Evolutionary conservation across 2,888 invertebrate genomes (phyloP), one percentile per base, ranked within the genome.

Genomic region (Dichetophora obliterata): DNA sequence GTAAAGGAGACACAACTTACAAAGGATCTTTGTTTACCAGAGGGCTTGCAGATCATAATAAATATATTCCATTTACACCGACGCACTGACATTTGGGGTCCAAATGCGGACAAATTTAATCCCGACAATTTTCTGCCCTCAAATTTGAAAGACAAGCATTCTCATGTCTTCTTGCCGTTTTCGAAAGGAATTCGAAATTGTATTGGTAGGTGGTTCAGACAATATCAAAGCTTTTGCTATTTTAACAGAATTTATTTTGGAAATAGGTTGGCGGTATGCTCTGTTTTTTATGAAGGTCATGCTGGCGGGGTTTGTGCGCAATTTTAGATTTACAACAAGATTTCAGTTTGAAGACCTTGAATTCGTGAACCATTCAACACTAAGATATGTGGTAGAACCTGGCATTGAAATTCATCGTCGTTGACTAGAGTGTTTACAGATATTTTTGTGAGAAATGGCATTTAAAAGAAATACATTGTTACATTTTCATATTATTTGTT

Each of bases 91-190:
- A 76, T 83, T 3, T 84, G 83, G 84, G 84, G 84, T 24, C 80
- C 81, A 4, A 77, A 83, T 77, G 82, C 84, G 5, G 57, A 76
- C 24, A 72, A 76, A 31, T 84, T 84, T 43, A 75, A 84, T 77
- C 84, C 84, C 1, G 82, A 84, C 22, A 80, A 82, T 43, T 84
- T 83, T 76, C 57, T 84, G 11, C 83, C 83, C 0, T 78, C 78
- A 57, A 83, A 82, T 57, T 34, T 82, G 5, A 52, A 63, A 19
- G 66, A 52, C 8, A 82, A 76, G 63, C 84, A 85, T 79, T 78
- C 83, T 0, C 82, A 82, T 73, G 80, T 83, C 0, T 85, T 76
- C 75, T 80, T 85, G 27, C 85, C 86, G 14, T 86, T 86, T 75
- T 82, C 83, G 4, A 83, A 82, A 19, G 85, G 86, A 14, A 37